Conservation (phyloP, 2,888 invertebrate species). For the Congeria kusceri region DNA sequence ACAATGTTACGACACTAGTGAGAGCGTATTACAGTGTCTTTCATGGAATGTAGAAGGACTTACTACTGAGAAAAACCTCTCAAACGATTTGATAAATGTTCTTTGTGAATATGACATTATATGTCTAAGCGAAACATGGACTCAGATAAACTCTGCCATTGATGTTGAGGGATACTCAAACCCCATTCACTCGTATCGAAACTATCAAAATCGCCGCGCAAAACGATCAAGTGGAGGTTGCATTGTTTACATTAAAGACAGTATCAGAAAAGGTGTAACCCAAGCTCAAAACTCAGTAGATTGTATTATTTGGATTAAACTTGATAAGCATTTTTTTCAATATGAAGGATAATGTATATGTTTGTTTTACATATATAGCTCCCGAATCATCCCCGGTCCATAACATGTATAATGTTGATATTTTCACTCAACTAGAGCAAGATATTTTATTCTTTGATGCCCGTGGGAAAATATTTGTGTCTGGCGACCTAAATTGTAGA, state of each 20-base stretch:
- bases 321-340: background rate
- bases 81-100: background rate
- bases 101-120: background rate
- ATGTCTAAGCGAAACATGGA: background rate
- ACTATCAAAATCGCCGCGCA: background rate
- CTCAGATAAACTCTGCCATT: background rate
- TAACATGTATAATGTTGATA: background rate
- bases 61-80: background rate
- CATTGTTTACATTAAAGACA: background rate
- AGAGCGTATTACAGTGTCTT: background rate
- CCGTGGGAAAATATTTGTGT: background rate
- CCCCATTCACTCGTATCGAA: background rate
- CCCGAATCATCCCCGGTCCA: background rate
- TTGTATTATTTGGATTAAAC: constrained; percentile 1
- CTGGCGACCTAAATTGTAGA: too few relatives aligned
- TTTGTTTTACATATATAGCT: constrained; percentile 6
- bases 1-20: background rate
- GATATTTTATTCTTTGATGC: background rate
- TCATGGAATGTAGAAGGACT: constrained; percentile 1
- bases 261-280: background rate
- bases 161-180: background rate
- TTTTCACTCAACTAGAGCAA: background rate
- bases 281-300: background rate
- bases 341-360: background rate
- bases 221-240: background rate